phyloP scores from a whole-genome alignment of 2,113 vertebrate genomes.

The Uria lomvia region DNA sequence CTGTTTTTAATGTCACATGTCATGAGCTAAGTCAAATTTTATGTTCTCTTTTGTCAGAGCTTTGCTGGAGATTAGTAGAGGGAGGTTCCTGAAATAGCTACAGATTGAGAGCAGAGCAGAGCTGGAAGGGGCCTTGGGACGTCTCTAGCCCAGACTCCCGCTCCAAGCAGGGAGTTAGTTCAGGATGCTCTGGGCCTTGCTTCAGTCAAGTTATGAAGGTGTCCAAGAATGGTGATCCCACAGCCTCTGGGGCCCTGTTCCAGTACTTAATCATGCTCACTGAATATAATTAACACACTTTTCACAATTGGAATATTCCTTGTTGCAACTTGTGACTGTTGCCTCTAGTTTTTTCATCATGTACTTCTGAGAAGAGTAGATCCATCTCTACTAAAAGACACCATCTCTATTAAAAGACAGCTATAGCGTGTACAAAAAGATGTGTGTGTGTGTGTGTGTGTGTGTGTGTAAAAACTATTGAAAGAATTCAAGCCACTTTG shows the following conservation, averaged over 20 bases:
- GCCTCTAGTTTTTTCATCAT: neutral
- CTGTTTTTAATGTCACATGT: neutral
- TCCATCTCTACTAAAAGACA: neutral
- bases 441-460: neutral
- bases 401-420: neutral
- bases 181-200: neutral
- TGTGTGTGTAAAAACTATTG: neutral
- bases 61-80: neutral
- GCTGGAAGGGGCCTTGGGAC: neutral
- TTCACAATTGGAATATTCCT: neutral
- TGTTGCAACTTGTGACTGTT: conserved; percentile 15
- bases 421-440: neutral
- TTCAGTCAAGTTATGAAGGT: neutral
- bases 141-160: neutral
- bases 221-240: conserved; percentile 9
- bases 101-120: neutral
- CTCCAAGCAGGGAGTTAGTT: neutral
- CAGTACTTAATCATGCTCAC: neutral
- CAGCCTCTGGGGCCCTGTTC: neutral
- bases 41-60: neutral
- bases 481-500: neutral
- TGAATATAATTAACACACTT: conserved; percentile 8
- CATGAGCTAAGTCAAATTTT: neutral
- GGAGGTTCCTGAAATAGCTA: neutral
- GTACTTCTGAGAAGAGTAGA: neutral